Percentiles rank a stretch among this genome's conserved stretches.
These are phyloP conservation scores for Corbicula japonica DNA, from an alignment of 2,888 invertebrate species.

Conservation along the genomic window DNA sequence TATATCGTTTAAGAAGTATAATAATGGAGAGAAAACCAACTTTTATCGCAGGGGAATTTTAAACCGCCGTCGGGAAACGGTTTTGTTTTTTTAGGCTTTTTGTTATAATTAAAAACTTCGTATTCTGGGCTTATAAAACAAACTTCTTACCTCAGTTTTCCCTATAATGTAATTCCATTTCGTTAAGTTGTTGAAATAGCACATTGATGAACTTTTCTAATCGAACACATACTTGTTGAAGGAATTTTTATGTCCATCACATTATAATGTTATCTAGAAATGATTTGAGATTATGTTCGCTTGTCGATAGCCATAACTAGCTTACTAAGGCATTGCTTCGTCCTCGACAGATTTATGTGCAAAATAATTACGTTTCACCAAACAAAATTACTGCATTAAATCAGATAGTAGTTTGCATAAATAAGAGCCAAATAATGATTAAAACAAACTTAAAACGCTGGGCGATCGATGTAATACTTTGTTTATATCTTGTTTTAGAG, in stretches of 20 bases:
- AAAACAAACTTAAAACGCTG: conserved; percentile 30
- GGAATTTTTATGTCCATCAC: conserved; percentile 52
- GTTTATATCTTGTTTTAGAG: conserved; percentile 7
- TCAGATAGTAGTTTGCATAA: conserved; percentile 43
- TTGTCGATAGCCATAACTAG: conserved; percentile 19
- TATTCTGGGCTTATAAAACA: no score
- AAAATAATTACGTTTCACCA: conserved; percentile 58
- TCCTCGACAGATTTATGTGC: conserved; percentile 51
- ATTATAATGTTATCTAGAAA: conserved; percentile 46
- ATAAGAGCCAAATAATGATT: conserved; percentile 28
- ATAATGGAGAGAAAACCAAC: no score
- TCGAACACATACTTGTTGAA: conserved; percentile 19
- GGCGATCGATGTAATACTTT: conserved; percentile 8
- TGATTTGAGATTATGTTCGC: conserved; percentile 28
- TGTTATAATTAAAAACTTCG: no score
- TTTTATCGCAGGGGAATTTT: no score
- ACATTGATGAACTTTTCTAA: background rate
- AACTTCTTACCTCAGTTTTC: no score
- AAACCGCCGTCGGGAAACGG: no score
- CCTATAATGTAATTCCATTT: no score
- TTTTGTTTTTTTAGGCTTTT: no score
- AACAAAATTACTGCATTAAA: conserved; percentile 54
- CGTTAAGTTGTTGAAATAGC: no score
- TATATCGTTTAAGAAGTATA: no score
- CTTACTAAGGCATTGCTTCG: conserved; percentile 12